phyloP scores from a whole-genome alignment of 2,888 invertebrate species.

The Anthrax anthrax region DNA sequence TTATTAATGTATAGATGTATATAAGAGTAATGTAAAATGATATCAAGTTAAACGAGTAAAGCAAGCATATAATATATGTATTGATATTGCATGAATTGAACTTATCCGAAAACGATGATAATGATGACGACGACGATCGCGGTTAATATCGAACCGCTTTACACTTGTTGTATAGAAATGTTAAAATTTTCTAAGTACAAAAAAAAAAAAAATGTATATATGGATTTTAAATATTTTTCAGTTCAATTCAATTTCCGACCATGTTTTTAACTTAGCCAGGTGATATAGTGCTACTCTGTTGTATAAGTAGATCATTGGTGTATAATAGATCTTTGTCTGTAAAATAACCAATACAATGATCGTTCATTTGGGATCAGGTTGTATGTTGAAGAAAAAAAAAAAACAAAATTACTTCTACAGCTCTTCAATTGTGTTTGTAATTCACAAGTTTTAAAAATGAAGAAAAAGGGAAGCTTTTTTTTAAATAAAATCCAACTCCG shows the following conservation, averaged over 20 bases:
- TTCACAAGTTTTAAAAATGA: neutral
- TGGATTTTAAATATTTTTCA: neutral
- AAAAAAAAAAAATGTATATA: no score
- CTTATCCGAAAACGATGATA: constrained; percentile 1
- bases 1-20: constrained; percentile 2
- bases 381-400: no score
- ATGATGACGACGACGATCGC: neutral
- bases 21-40: no score
- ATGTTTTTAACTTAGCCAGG: neutral
- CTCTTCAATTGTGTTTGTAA: no score
- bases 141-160: no score
- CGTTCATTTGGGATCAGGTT: neutral
- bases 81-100: constrained; percentile 7
- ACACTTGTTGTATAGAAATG: neutral
- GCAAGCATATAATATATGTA: neutral
- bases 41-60: constrained; percentile 3
- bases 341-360: no score
- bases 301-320: neutral
- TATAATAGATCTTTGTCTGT: no score
- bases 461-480: neutral
- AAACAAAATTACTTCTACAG: no score
- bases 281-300: no score
- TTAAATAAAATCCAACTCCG: constrained; percentile 9
- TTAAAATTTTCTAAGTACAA: no score
- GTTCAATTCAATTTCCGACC: neutral